Base-by-base conservation (phyloP, 2,888 invertebrate species). In the Lepidocyrtinus sp. region DNA sequence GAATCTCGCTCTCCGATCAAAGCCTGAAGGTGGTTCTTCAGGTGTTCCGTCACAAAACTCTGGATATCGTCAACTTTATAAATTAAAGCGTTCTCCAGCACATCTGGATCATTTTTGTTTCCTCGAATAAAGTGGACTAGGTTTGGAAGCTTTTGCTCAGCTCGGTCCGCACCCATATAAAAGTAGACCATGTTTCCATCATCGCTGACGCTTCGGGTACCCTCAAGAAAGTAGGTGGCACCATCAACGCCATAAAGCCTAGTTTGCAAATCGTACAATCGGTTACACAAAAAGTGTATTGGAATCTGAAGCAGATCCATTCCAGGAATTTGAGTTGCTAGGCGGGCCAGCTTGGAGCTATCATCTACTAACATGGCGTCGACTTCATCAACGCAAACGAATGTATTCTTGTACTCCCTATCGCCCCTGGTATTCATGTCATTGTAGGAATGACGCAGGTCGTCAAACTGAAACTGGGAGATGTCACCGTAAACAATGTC, bases 401-500 rank as follows among this genome's bases (percentile, higher is more conserved):
- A 67, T 36, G 36, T 7, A 36, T n/a, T n/a, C 12, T 65, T 45
- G 9, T 15, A 69, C 2, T 0, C 24, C 17, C 82, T 21, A 7
- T 62, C 70, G 5, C 36, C 83, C 45, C 64, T 27, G 0, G 83
- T 83, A 12, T 55, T 63, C 17, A 83, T 55, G 9, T 64, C 70
- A 61, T 73, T 75, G 73, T 82, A 83, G 5, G 9, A 46, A 27
- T 83, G 45, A 1, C 83, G 64, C 12, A 83, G 62, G 25, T 17
- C 25, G 64, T 83, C 83, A 65, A 81, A 81, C 63, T 81, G 79
- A 27, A 82, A 82, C 64, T 75, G 65, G 12, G 78, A 62, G 7
- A 46, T 63, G 15, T 83, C 83, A 0, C 81, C 83, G 45, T 83
- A 83, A 5, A 83, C 82, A 55, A 83, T 79, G 21, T 83, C 24